Evolutionary conservation across 2,888 invertebrate species (phyloP).

Genomic region (Saturnia japonica): DNA sequence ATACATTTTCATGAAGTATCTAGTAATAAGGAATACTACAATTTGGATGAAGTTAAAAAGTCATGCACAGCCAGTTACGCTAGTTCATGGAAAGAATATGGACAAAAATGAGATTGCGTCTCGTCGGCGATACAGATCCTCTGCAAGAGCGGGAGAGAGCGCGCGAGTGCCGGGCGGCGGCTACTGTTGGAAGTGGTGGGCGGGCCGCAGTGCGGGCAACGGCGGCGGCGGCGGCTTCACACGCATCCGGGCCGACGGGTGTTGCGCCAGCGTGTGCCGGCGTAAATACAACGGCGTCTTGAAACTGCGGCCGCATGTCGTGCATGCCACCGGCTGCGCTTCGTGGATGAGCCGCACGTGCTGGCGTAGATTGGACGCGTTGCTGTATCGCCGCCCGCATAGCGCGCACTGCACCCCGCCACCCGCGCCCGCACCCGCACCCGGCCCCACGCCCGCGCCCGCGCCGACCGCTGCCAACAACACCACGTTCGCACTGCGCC

Average conservation of each 20-base stretch:
- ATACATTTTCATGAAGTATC: neutral
- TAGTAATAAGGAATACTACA: neutral
- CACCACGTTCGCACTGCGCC: conserved; percentile 67
- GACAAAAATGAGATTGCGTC: conserved; percentile 12
- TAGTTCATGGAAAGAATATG: neutral
- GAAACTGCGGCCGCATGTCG: conserved; percentile 87
- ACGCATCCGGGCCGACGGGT: conserved; percentile 62
- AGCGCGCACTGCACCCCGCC: conserved; percentile 82
- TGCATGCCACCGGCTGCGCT: conserved; percentile 86
- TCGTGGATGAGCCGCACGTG: conserved; percentile 89
- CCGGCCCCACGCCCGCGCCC: conserved; percentile 39
- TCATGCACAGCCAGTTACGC: neutral
- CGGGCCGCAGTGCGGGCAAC: conserved; percentile 62
- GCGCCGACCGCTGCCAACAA: conserved; percentile 70
- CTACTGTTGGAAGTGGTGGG: conserved; percentile 56
- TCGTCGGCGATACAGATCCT: conserved; percentile 31
- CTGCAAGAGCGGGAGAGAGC: conserved; percentile 37
- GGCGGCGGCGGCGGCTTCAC: conserved; percentile 61
- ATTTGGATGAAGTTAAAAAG: neutral
- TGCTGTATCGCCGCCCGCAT: conserved; percentile 87
- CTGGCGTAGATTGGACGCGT: conserved; percentile 88
- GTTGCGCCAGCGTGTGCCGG: conserved; percentile 88
- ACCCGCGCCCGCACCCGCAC: conserved; percentile 46
- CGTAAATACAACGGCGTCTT: conserved; percentile 89
- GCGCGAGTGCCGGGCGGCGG: conserved; percentile 39